These are phyloP conservation scores for Orientallactaga bullata DNA, from an alignment of 2,113 vertebrate species.

Conservation along the genomic window DNA sequence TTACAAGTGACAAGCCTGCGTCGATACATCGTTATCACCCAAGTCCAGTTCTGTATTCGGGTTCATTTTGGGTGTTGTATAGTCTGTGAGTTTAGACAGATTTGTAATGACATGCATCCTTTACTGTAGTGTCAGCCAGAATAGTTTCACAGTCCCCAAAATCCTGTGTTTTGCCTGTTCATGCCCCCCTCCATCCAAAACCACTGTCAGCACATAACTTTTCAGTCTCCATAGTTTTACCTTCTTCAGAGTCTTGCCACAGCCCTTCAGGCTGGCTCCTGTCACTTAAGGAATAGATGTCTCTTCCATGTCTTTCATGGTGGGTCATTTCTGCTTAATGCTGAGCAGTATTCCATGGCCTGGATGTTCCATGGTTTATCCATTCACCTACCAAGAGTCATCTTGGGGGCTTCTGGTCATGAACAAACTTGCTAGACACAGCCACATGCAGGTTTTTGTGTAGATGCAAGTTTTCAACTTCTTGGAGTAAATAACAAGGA, in stretches of 20 bases:
- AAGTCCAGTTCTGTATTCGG: no score
- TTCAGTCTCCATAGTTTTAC: neutral
- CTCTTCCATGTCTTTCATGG: neutral
- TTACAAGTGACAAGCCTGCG: accelerated
- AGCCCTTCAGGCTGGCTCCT: neutral
- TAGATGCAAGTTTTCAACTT: neutral
- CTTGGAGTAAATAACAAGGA: neutral
- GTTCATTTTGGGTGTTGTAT: neutral
- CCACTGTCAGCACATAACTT: neutral
- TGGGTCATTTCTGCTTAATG: neutral
- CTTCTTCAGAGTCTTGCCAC: neutral
- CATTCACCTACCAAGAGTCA: neutral
- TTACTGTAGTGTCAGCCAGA: no score
- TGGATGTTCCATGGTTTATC: neutral
- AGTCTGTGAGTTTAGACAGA: no score
- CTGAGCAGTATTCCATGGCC: neutral
- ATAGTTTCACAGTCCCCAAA: accelerated
- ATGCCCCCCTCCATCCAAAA: neutral
- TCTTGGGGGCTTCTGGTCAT: neutral
- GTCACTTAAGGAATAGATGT: no score
- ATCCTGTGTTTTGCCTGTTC: neutral
- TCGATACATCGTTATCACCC: neutral
- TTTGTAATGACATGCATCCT: accelerated
- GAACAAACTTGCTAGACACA: neutral
- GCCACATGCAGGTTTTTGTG: neutral